Evolutionary conservation across 2,888 invertebrate genomes (phyloP), one percentile per base, ranked within the genome.

Genomic region (Xanthia icteritia): DNA sequence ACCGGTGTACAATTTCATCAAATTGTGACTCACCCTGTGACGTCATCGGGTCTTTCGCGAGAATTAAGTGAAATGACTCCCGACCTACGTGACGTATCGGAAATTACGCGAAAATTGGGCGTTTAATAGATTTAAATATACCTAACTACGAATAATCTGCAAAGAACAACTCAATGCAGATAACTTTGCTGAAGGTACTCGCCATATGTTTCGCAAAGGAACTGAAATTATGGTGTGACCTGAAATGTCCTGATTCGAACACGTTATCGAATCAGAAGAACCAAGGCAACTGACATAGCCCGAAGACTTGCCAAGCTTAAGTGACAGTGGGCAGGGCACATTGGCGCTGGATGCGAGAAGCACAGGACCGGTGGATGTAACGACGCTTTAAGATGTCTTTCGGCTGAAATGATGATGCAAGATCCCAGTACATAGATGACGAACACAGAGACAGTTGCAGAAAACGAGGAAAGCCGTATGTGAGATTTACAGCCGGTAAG

Each of bases 11-110:
- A 69, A 56, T 82, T 56, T 77, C 69, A 81, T 51, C 2, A 42
- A 61, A 58, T 39, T 58, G 42, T 83, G 70, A 83, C 31, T 70
- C 78, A 77, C 23, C 8, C 61, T 4, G 8, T 83, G 78, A 77
- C 70, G 78, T 69, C 77, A 65, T 39, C 36, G 5, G 0, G 15
- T 45, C 36, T 69, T 69, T 69, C 51, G 15, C 17, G 36, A 76
- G 61, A 67, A 82, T 17, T 20, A 54, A 66, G 27, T 45, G 23
- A 72, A 51, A 74, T 23, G 36, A 31, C 31, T 69, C 42, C 17
- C 79, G 13, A 36, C 54, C 27, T 9, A 8, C 4, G 63, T 82
- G 79, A 79, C 76, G 15, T 56, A 58, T 76, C 31, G 56, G 56
- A 79, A 67, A 82, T 27, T 36, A 54, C 31, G 11, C 5, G 2